Conservation (phyloP, 2,113 vertebrate genomes). For the Pituophis catenifer region DNA sequence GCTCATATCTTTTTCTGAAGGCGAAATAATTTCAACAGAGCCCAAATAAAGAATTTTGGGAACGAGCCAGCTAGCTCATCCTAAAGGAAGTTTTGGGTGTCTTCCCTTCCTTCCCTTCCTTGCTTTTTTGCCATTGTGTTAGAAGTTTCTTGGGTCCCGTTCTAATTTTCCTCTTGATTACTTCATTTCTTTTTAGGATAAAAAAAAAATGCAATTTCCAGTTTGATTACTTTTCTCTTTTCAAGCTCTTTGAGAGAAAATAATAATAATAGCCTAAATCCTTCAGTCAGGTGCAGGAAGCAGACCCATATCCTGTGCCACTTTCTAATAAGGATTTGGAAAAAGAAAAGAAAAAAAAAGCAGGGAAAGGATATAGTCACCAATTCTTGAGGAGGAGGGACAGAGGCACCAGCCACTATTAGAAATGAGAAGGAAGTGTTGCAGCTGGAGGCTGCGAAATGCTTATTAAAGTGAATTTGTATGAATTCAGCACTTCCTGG, state of each 20-base stretch:
- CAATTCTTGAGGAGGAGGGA: constrained; percentile 48
- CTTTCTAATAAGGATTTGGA: constrained; percentile 26
- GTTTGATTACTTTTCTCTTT: background rate
- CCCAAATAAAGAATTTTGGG: background rate
- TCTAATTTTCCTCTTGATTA: background rate
- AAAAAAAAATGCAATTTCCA: background rate
- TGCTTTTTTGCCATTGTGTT: background rate
- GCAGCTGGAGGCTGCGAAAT: background rate
- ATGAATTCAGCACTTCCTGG: constrained; percentile 44
- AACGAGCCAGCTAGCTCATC: background rate
- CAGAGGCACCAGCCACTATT: background rate
- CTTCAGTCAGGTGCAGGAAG: background rate
- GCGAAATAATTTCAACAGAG: background rate
- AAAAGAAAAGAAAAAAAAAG: constrained; percentile 37
- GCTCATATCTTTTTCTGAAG: background rate
- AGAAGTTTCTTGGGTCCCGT: background rate
- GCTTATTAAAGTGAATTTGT: background rate
- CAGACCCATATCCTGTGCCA: background rate
- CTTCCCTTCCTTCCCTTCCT: background rate
- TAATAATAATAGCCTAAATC: background rate
- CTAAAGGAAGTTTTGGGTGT: background rate
- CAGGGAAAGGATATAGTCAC: background rate
- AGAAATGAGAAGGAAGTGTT: background rate
- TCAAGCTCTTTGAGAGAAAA: background rate
- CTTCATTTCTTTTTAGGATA: background rate